These are phyloP conservation scores for Candoia aspera DNA, from an alignment of 2,113 vertebrate genomes.

Conservation along the genomic window DNA sequence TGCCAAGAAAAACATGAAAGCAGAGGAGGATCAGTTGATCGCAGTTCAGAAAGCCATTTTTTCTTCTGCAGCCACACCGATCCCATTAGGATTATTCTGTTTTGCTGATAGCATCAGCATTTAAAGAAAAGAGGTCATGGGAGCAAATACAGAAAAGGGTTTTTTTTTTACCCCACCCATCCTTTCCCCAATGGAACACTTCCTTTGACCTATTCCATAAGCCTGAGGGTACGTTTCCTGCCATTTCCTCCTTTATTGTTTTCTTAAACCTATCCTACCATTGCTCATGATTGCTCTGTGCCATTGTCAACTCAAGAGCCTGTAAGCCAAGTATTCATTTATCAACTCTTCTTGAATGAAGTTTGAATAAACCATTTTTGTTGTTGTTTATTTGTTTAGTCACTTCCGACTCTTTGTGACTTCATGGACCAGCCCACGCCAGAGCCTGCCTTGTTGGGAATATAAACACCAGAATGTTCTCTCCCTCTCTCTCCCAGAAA, in stretches of 20 bases:
- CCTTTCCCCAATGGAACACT: neutral
- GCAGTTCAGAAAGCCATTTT: neutral
- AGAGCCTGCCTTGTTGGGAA: neutral
- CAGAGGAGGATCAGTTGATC: neutral
- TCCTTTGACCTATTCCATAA: neutral
- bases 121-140: neutral
- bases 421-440: too few relatives aligned
- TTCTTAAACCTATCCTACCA: neutral
- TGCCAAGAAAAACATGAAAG: neutral
- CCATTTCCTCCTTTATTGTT: neutral
- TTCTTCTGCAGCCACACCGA: neutral
- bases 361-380: neutral
- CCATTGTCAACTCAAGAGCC: neutral
- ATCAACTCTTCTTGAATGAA: neutral
- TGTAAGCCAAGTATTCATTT: neutral
- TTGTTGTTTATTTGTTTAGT: too few relatives aligned
- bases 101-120: neutral
- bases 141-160: neutral
- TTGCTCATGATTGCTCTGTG: neutral
- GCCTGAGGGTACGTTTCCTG: neutral
- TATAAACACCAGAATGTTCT: neutral
- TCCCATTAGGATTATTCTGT: neutral
- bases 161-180: neutral
- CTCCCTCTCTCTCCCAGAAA: neutral
- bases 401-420: too few relatives aligned